These are phyloP conservation scores for Endomychus coccineus DNA, from an alignment of 2,888 invertebrate genomes.

Conservation along the genomic window DNA sequence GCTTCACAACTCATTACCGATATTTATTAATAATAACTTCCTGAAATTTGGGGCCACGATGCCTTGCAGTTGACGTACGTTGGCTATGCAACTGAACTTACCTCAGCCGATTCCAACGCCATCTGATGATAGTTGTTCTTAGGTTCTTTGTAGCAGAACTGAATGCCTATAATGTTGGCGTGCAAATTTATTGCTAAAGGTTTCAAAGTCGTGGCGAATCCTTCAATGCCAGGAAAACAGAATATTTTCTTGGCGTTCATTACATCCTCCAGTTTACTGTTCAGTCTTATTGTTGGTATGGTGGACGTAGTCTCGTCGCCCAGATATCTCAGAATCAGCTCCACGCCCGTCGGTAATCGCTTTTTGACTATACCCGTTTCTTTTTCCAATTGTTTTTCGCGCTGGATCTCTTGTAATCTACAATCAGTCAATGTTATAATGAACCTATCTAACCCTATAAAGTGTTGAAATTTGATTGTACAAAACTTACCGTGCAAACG, in stretches of 20 bases:
- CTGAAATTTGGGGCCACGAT: too few species aligned
- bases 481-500: slow-evolving; percentile 62
- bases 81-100: slow-evolving; percentile 31
- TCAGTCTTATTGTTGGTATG: slow-evolving; percentile 44
- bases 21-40: too few species aligned
- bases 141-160: slow-evolving; percentile 45
- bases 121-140: slow-evolving; percentile 46
- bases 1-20: too few species aligned
- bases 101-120: slow-evolving; percentile 49
- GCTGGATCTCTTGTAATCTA: slow-evolving; percentile 50
- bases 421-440: too few species aligned
- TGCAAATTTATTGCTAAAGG: slow-evolving; percentile 48
- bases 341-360: slow-evolving; percentile 42
- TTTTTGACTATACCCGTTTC: slow-evolving; percentile 9
- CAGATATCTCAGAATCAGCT: slow-evolving; percentile 53
- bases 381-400: slow-evolving; percentile 18
- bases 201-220: slow-evolving; percentile 50
- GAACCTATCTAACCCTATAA: too few species aligned
- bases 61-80: too few species aligned
- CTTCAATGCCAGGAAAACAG: slow-evolving; percentile 63
- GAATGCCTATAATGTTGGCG: slow-evolving; percentile 49
- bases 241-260: slow-evolving; percentile 43
- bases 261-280: slow-evolving; percentile 11
- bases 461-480: too few species aligned
- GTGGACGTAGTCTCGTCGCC: slow-evolving; percentile 53